Evolutionary conservation across 2,888 invertebrate genomes (phyloP), one percentile per base, ranked within the genome.

Genomic region (Orthonevra nobilis): DNA sequence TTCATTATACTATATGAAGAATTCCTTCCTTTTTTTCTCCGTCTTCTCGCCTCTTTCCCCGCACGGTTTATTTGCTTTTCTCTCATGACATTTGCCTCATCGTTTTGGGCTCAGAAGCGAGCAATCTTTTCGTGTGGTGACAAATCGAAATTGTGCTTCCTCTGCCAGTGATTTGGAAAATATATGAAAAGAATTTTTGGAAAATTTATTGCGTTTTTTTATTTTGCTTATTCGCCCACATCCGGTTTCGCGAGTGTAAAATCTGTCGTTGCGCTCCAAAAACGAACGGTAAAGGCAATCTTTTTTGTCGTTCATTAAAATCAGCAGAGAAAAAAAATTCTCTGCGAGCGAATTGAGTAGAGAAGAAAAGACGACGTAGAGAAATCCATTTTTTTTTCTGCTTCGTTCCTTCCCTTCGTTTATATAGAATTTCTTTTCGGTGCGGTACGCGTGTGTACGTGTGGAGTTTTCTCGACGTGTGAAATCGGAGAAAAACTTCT

Each of bases 391-490:
- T 50, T 66, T 63, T 46, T 50, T 50, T 61, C 38, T 36, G 1
- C 5, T 44, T 34, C 23, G 1, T 52, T 54, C 26, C 46, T 72
- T 77, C 72, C 58, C 63, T 66, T 54, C 60, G 23, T 40, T 60
- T 20, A 42, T 7, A 17, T 54, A 73, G 73, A 73, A 79, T 73
- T 79, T 79, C 66, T 73, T 79, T 68, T 68, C 48, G 30, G n/a
- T 7, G 28, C 28, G 60, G 28, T 61, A 68, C 79, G 79, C 79
- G 66, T 79, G 79, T 79, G 79, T 79, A 79, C 79, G 79, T 79
- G 79, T 68, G 73, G 50, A 79, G 79, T 79, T 79, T 73, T 73
- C 79, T 79, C 79, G 79, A 79, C 79, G 79, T 79, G 79, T 79
- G 79, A 73, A 73, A 73, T 79, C 79, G 6, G 79, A 79, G 79